Conservation (phyloP, 2,113 vertebrate species). For the Bujurquina vittata region DNA sequence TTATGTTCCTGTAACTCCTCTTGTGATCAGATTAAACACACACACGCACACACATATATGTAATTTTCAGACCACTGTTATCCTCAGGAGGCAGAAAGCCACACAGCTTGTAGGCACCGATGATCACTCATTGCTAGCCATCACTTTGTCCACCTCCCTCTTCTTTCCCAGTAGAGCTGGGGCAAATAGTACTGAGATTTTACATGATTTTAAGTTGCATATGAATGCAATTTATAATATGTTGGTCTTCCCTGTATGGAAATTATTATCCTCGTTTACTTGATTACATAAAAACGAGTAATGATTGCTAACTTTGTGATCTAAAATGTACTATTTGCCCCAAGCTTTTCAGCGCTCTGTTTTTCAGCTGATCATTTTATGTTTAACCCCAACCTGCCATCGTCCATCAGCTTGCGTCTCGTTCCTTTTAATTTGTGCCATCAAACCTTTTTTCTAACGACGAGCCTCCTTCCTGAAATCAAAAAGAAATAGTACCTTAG, state of each 20-base stretch:
- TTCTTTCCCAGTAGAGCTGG: slow-evolving; percentile 32
- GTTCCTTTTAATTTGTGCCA: background rate
- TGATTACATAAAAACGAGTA: background rate
- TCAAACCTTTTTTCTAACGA: slow-evolving; percentile 8
- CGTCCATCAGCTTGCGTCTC: background rate
- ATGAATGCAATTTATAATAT: background rate
- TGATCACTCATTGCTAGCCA: slow-evolving; percentile 50
- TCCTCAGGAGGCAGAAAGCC: slow-evolving; percentile 54
- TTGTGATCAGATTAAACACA: background rate
- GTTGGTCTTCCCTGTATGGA: background rate
- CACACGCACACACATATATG: background rate
- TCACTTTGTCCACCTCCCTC: slow-evolving; percentile 35
- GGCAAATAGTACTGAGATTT: slow-evolving; percentile 29
- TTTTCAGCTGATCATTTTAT: slow-evolving; percentile 5
- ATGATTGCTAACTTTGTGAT: background rate
- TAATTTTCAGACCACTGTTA: slow-evolving; percentile 58
- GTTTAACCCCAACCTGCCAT: background rate
- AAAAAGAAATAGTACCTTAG: background rate
- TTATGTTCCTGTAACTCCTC: slow-evolving; percentile 4
- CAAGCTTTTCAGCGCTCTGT: slow-evolving; percentile 31
- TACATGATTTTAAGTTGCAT: background rate
- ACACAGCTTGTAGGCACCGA: slow-evolving; percentile 64
- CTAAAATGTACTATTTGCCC: slow-evolving; percentile 39
- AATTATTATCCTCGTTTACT: background rate
- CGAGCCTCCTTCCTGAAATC: slow-evolving; percentile 67